Percentiles rank a stretch among this genome's conserved stretches.
Conservation (phyloP, 2,113 vertebrate genomes). For the Acrocephalus kingi region DNA sequence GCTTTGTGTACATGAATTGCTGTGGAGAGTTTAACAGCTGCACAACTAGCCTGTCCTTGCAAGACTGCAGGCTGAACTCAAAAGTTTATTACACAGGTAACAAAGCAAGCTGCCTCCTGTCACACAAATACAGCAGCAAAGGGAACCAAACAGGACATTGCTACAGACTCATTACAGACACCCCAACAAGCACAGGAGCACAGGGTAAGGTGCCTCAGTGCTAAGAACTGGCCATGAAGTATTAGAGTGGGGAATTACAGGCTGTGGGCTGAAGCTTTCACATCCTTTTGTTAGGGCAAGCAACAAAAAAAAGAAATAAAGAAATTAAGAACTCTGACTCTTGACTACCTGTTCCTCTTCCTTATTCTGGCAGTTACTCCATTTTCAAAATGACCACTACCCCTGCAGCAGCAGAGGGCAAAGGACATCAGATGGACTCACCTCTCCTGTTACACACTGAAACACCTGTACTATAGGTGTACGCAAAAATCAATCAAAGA, state of each 20-base stretch:
- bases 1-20: accelerated
- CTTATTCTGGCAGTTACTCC: neutral
- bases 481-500: neutral
- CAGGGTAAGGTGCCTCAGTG: accelerated
- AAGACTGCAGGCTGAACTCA: neutral
- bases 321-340: neutral
- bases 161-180: neutral
- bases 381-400: neutral
- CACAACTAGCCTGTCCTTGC: neutral
- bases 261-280: neutral
- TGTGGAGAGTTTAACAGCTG: neutral
- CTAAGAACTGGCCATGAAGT: neutral
- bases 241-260: neutral
- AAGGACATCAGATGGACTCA: neutral
- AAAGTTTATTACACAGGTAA: neutral
- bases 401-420: neutral
- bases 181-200: accelerated
- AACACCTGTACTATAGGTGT: accelerated
- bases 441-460: neutral
- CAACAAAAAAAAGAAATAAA: neutral
- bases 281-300: neutral
- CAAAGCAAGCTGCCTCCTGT: neutral
- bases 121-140: neutral
- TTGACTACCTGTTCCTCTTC: neutral
- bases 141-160: neutral